Percentiles rank a stretch among this genome's conserved stretches.
Evolutionary conservation across 1,140 invertebrate species (phyloP).

Genomic region (Rhynchophorus ferrugineus): DNA sequence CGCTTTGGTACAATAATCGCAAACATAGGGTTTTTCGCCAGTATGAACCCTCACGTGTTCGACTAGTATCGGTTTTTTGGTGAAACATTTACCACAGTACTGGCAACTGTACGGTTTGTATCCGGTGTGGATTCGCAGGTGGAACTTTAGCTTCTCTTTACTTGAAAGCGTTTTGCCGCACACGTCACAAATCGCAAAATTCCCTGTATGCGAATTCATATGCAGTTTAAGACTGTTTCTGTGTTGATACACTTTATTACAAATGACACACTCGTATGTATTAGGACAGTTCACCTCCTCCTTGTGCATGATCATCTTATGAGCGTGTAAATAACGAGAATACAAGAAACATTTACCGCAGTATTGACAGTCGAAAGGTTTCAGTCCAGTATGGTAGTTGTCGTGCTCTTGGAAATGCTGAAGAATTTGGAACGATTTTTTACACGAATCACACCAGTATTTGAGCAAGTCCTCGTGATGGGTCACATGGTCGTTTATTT

Average conservation of each 20-base stretch:
- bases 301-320: slow-evolving; percentile 29
- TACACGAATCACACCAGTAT: slow-evolving; percentile 36
- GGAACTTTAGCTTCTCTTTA: slow-evolving; percentile 41
- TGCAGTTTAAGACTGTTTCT: slow-evolving; percentile 38
- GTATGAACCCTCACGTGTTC: slow-evolving; percentile 45
- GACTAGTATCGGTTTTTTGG: slow-evolving; percentile 41
- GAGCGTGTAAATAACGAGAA: slow-evolving; percentile 35
- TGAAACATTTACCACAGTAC: slow-evolving; percentile 46
- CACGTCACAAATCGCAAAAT: slow-evolving; percentile 38
- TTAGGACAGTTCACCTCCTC: slow-evolving; percentile 30
- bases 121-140: slow-evolving; percentile 47
- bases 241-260: slow-evolving; percentile 38
- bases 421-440: slow-evolving; percentile 35
- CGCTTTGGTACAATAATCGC: slow-evolving; percentile 50
- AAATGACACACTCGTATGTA: slow-evolving; percentile 36
- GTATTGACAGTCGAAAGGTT: slow-evolving; percentile 67
- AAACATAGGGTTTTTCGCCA: slow-evolving; percentile 47
- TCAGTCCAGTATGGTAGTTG: slow-evolving; percentile 57
- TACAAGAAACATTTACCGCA: slow-evolving; percentile 32
- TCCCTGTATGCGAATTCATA: slow-evolving; percentile 39
- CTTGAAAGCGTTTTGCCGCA: slow-evolving; percentile 40
- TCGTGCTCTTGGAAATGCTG: slow-evolving; percentile 38
- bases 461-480: slow-evolving; percentile 31
- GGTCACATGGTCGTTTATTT: slow-evolving; percentile 32
- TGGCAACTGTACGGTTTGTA: slow-evolving; percentile 50